phyloP scores from a whole-genome alignment of 2,888 invertebrate genomes.

The Cheilosia variabilis region DNA sequence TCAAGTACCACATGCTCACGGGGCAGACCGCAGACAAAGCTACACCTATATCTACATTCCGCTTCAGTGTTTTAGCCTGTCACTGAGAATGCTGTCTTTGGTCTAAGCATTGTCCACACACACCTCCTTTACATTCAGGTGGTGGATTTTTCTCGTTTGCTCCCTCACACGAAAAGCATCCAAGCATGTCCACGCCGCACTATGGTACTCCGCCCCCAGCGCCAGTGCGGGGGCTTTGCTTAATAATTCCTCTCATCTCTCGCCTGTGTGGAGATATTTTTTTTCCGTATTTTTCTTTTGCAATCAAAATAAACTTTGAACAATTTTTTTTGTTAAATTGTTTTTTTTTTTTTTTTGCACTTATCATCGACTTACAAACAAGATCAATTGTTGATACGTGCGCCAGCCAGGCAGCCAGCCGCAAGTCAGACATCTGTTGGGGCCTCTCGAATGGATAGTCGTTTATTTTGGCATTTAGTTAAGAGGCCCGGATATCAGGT shows the following conservation, averaged over 20 bases:
- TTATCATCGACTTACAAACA: constrained; percentile 61
- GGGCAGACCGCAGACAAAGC: constrained; percentile 3
- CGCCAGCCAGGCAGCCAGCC: constrained; percentile 12
- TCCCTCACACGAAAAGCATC: constrained; percentile 57
- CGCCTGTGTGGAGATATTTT: constrained; percentile 16
- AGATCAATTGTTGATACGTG: constrained; percentile 60
- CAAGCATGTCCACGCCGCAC: constrained; percentile 54
- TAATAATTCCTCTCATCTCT: constrained; percentile 54
- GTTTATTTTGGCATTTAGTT: constrained; percentile 48
- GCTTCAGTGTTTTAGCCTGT: constrained; percentile 17
- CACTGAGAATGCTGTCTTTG: constrained; percentile 14
- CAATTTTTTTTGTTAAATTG: not conserved
- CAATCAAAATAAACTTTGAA: constrained; percentile 45
- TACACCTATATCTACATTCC: constrained; percentile 11
- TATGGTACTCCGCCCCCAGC: constrained; percentile 26
- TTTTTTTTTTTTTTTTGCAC: constrained; percentile 20
- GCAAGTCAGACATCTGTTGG: constrained; percentile 39
- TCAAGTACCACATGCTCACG: constrained; percentile 46
- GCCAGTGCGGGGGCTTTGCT: constrained; percentile 7
- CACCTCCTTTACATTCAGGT: constrained; percentile 49
- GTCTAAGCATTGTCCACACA: constrained; percentile 50
- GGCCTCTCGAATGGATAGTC: constrained; percentile 26
- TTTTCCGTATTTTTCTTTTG: constrained; percentile 34
- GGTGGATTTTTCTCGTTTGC: constrained; percentile 44
- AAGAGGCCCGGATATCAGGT: constrained; percentile 16